Evolutionary conservation across 2,888 invertebrate species (phyloP).

Genomic region (Agriopis aurantiaria): DNA sequence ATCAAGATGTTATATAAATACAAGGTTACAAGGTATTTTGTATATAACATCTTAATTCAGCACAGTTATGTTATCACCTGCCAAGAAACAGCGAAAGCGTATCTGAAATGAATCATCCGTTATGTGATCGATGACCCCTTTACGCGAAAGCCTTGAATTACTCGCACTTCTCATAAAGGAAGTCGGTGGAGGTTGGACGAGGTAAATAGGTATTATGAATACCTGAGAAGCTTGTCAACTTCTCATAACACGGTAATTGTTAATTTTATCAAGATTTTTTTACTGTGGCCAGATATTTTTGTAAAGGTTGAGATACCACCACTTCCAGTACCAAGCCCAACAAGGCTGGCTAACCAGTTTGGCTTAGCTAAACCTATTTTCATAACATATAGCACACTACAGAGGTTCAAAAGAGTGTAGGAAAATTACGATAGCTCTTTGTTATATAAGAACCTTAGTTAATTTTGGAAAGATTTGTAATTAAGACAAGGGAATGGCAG

Average conservation of each 20-base stretch:
- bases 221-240: constrained; percentile 37
- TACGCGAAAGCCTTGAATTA: constrained; percentile 34
- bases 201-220: constrained; percentile 41
- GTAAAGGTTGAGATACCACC: constrained; percentile 1
- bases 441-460: too few relatives aligned
- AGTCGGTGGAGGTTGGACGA: constrained; percentile 35
- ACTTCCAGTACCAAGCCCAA: neutral
- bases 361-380: neutral
- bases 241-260: constrained; percentile 39
- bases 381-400: neutral
- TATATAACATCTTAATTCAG: constrained; percentile 18
- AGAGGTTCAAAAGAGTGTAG: neutral
- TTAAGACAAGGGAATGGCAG: too few relatives aligned
- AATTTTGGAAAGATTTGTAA: too few relatives aligned
- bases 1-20: too few relatives aligned
- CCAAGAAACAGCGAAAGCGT: constrained; percentile 38
- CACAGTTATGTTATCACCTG: constrained; percentile 36
- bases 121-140: constrained; percentile 42
- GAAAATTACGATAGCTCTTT: neutral
- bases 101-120: constrained; percentile 40
- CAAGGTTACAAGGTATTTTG: too few relatives aligned
- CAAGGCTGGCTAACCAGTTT: neutral
- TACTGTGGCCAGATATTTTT: neutral
- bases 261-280: constrained; percentile 23
- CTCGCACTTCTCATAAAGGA: constrained; percentile 31